These are phyloP conservation scores for Syngnathus rostellatus DNA, from an alignment of 2,797 vertebrate genomes.

Conservation along the genomic window DNA sequence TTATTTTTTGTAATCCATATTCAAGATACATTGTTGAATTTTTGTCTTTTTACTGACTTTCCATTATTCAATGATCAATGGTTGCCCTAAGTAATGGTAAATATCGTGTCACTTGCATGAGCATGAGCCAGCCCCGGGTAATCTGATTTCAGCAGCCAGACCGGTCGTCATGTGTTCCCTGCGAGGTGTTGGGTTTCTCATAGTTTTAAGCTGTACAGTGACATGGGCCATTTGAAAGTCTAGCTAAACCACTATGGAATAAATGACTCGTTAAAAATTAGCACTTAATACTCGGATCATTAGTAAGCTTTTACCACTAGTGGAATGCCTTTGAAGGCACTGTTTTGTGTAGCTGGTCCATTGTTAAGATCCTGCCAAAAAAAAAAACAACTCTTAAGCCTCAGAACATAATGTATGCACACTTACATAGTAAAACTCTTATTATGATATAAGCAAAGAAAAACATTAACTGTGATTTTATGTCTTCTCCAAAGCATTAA, in stretches of 20 bases:
- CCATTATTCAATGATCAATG: constrained; percentile 12
- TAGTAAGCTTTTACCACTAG: constrained; percentile 54
- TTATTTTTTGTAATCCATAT: constrained; percentile 13
- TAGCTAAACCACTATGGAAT: constrained; percentile 63
- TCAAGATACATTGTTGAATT: constrained; percentile 13
- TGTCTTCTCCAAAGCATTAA: constrained; percentile 14
- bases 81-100: constrained; percentile 50
- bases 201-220: constrained; percentile 60
- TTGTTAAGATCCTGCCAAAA: constrained; percentile 6
- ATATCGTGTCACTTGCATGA: constrained; percentile 54
- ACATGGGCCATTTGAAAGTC: constrained; percentile 60
- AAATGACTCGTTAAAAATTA: constrained; percentile 71
- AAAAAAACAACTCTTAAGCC: constrained; percentile 22
- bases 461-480: constrained; percentile 9
- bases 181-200: constrained; percentile 63
- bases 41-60: constrained; percentile 22
- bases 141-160: constrained; percentile 63
- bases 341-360: constrained; percentile 36
- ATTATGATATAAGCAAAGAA: background rate
- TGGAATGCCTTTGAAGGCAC: constrained; percentile 66
- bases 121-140: constrained; percentile 38
- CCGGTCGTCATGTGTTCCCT: constrained; percentile 55
- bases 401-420: constrained; percentile 13
- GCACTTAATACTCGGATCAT: constrained; percentile 62
- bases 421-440: constrained; percentile 14